Conservation (phyloP, 2,797 vertebrate genomes). For the Eremophila alpestris region DNA sequence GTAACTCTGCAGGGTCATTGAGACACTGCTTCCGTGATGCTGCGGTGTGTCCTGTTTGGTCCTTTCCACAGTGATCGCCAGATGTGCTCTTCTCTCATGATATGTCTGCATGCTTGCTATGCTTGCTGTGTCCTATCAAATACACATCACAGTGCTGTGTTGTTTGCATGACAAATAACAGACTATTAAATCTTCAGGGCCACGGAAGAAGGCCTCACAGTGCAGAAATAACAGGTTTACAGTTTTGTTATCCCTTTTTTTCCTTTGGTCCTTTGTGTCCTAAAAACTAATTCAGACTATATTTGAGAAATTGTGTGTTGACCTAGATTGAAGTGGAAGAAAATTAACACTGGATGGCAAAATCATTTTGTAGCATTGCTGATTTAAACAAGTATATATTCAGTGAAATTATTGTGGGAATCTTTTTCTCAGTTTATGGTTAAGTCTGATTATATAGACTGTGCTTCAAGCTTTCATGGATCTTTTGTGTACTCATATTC, state of each 20-base stretch:
- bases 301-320: not conserved
- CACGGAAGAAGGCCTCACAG: not conserved
- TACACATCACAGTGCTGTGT: not conserved
- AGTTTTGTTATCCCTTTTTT: not conserved
- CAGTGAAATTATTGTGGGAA: not conserved
- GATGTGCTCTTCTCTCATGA: slow-evolving; percentile 11
- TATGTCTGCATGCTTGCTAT: slow-evolving; percentile 46
- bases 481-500: not conserved
- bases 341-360: not conserved
- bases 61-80: not conserved
- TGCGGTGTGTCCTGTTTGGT: not conserved
- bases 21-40: not conserved
- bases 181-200: slow-evolving; percentile 28
- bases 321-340: not conserved
- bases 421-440: not conserved
- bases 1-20: not conserved
- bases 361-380: not conserved
- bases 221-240: slow-evolving; percentile 19
- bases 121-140: slow-evolving; percentile 25
- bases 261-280: not conserved
- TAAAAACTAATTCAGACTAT: not conserved
- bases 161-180: slow-evolving; percentile 52
- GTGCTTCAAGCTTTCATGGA: not conserved
- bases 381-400: not conserved
- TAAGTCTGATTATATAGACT: not conserved